Evolutionary conservation across 2,888 invertebrate species (phyloP).

Genomic region (Scaptodrosophila latifasciaeformis): DNA sequence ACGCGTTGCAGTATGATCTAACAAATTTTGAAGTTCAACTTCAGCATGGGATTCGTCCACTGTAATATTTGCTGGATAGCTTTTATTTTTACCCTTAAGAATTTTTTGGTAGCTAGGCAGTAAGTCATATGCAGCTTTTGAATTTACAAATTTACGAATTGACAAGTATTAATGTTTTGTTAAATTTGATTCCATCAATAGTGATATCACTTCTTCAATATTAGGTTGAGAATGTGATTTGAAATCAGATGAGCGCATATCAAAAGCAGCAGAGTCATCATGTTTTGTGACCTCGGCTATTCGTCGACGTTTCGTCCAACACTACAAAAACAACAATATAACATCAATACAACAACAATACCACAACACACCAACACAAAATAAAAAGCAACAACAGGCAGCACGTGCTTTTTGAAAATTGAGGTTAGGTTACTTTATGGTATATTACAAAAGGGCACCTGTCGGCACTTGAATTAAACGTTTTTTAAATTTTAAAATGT

Average conservation of each 20-base stretch:
- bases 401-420: neutral
- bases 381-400: too few species aligned
- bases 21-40: slow-evolving; percentile 15
- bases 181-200: slow-evolving; percentile 17
- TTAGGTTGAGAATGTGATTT: slow-evolving; percentile 2
- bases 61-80: slow-evolving; percentile 13
- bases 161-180: slow-evolving; percentile 21
- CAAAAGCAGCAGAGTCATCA: slow-evolving; percentile 22
- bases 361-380: too few species aligned
- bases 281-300: slow-evolving; percentile 16
- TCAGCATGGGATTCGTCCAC: slow-evolving; percentile 6
- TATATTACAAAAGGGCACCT: too few species aligned
- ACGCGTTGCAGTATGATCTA: slow-evolving; percentile 16
- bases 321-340: too few species aligned
- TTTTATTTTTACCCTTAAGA: slow-evolving; percentile 11
- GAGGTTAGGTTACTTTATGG: too few species aligned
- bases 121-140: slow-evolving; percentile 10
- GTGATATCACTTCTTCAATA: slow-evolving; percentile 8
- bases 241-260: slow-evolving; percentile 12
- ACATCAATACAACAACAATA: too few species aligned
- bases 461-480: too few species aligned
- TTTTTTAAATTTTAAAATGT: too few species aligned
- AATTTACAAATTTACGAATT: slow-evolving; percentile 21
- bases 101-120: slow-evolving; percentile 16
- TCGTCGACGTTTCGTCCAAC: slow-evolving; percentile 19